Percentiles rank a stretch among this genome's conserved stretches.
These are phyloP conservation scores for Sylvia atricapilla DNA, from an alignment of 2,113 vertebrate species.

Conservation along the genomic window DNA sequence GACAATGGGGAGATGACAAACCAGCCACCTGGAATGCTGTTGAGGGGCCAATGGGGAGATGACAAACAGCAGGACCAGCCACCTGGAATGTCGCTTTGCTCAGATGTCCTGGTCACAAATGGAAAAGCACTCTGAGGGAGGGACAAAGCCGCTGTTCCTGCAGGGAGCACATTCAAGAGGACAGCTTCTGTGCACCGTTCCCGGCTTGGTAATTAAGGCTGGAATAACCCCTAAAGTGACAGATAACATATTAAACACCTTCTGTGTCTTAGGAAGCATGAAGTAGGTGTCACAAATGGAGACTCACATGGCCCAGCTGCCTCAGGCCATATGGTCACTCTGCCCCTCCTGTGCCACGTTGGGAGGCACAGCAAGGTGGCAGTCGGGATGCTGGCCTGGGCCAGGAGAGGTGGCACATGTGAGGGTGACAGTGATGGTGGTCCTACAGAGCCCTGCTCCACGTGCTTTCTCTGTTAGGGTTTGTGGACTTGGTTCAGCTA, in stretches of 20 bases:
- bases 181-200: not conserved
- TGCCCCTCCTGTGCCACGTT: not conserved
- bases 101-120: not conserved
- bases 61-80: not conserved
- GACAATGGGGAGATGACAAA: not conserved
- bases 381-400: not conserved
- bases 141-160: not conserved
- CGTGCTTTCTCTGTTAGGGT: not conserved
- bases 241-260: slow-evolving; percentile 42
- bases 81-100: not conserved
- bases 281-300: slow-evolving; percentile 17
- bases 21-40: not conserved
- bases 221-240: slow-evolving; percentile 15
- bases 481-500: slow-evolving; percentile 24
- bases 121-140: not conserved
- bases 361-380: not conserved
- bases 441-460: not conserved
- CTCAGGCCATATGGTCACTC: slow-evolving; percentile 22
- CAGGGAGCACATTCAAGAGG: not conserved
- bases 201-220: slow-evolving; percentile 13
- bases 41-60: not conserved
- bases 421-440: not conserved
- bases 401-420: not conserved
- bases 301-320: slow-evolving; percentile 13
- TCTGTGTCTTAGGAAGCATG: not conserved